Percentiles rank a stretch among this genome's conserved stretches.
Conservation (phyloP, 2,113 vertebrate genomes). For the Chlamydotis undulata region DNA sequence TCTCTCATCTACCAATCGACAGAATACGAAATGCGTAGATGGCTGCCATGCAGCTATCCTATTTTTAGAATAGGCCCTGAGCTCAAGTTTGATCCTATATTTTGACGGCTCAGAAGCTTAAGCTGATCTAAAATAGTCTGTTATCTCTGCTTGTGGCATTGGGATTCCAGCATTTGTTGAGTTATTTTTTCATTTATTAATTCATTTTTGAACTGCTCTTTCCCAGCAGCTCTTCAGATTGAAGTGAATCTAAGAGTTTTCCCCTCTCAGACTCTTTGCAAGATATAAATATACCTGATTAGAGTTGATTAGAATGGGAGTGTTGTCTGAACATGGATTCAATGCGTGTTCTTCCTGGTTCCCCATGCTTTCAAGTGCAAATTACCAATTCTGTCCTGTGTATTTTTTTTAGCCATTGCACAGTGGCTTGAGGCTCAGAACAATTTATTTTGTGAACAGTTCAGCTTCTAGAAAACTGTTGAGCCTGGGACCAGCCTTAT, state of each 20-base stretch:
- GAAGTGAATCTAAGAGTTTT: background rate
- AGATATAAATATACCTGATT: background rate
- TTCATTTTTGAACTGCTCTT: background rate
- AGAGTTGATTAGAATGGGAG: background rate
- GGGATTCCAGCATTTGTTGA: background rate
- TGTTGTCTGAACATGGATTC: background rate
- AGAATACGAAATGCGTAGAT: background rate
- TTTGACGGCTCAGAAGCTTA: background rate
- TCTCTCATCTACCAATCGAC: background rate
- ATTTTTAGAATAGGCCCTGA: conserved; percentile 26
- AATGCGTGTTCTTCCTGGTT: background rate
- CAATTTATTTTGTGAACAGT: background rate
- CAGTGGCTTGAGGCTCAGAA: background rate
- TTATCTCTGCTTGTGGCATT: background rate
- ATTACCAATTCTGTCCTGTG: background rate
- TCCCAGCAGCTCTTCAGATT: background rate
- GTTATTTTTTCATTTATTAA: background rate
- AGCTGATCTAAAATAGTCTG: background rate
- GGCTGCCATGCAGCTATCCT: background rate
- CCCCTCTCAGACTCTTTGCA: background rate
- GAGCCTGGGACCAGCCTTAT: background rate
- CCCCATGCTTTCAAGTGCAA: background rate
- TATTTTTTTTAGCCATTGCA: background rate
- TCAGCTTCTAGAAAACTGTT: background rate
- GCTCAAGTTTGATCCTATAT: background rate